These are phyloP conservation scores for Phenganax subtilis DNA, from an alignment of 92 coral and sea anemone species.

Conservation along the genomic window DNA sequence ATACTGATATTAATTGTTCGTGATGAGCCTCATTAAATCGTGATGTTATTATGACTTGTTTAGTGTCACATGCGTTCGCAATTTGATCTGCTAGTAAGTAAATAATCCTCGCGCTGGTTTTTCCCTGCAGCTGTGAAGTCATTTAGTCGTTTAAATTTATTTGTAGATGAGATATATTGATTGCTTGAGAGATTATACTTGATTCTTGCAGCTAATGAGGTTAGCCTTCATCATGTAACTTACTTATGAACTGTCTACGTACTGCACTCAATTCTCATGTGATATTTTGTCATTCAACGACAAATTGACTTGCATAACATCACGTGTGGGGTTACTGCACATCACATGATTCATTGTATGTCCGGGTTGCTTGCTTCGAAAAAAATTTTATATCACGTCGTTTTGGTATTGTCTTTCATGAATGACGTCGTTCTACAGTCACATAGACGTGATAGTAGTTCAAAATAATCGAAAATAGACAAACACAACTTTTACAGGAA, in stretches of 20 bases:
- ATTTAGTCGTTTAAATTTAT: background rate
- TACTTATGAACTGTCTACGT: too few species aligned
- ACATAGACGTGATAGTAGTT: background rate
- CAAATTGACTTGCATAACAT: background rate
- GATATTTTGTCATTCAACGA: too few species aligned
- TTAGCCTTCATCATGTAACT: too few species aligned
- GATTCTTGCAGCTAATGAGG: too few species aligned
- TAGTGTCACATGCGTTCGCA: too few species aligned
- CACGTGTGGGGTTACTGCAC: background rate
- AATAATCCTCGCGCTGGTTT: background rate
- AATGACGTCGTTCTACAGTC: constrained; percentile 15
- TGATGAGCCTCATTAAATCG: constrained; percentile 1
- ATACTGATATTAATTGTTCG: background rate
- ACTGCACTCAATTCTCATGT: too few species aligned
- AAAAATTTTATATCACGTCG: background rate
- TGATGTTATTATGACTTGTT: background rate
- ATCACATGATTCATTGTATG: background rate
- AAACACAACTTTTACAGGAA: background rate
- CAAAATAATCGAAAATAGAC: background rate
- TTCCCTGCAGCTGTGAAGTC: background rate
- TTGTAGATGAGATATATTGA: background rate
- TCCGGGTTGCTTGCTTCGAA: background rate
- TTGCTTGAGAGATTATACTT: too few species aligned
- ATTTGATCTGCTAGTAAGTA: too few species aligned
- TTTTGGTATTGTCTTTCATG: constrained; percentile 5